Base-by-base conservation (phyloP, 2,888 invertebrate species). In the Opisthograptis luteolata region DNA sequence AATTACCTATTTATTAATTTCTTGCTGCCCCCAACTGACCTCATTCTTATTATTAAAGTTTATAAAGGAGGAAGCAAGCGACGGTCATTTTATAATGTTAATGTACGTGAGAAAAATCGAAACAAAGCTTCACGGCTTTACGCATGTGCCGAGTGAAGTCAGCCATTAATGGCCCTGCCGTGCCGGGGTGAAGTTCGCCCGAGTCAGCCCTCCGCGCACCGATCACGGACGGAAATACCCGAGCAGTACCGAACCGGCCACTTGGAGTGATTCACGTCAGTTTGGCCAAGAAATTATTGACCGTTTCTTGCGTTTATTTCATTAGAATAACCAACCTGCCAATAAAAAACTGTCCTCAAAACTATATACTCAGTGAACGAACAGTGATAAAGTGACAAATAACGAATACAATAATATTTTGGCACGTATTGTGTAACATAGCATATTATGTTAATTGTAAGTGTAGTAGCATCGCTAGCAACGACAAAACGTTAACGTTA, bases 221-320 rank as follows among this genome's bases (percentile, higher is more conserved):
- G 81, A 81, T 24, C 44, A 51, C 25, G 50, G 54, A 45, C 89
- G 89, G 73, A 81, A 72, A 75, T 60, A 44, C 24, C 83, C 89
- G 88, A 89, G 45, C 73, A 89, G 87, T 88, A 70, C 83, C 89
- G 88, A 88, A 69, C 62, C 65, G 62, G 68, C 73, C 71, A 69
- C 74, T 71, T 68, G 65, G 62, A 68, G 71, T 81, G 76, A 70
- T 65, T 73, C 74, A 82, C 88, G 82, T 74, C 75, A 67, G 79
- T 68, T 64, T 74, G 77, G 79, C 75, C 75, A 69, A 68, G 68
- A 67, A 72, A 68, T 78, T 85, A 89, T 87, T 88, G 84, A 87
- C 81, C 74, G 84, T 81, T 84, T 86, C 79, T 79, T 83, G 70
- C 69, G 69, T 71, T 75, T 80, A 79, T 80, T 68, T 63, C 58